These are phyloP conservation scores for Vimba vimba DNA, from an alignment of 2,113 vertebrate species.

Conservation along the genomic window DNA sequence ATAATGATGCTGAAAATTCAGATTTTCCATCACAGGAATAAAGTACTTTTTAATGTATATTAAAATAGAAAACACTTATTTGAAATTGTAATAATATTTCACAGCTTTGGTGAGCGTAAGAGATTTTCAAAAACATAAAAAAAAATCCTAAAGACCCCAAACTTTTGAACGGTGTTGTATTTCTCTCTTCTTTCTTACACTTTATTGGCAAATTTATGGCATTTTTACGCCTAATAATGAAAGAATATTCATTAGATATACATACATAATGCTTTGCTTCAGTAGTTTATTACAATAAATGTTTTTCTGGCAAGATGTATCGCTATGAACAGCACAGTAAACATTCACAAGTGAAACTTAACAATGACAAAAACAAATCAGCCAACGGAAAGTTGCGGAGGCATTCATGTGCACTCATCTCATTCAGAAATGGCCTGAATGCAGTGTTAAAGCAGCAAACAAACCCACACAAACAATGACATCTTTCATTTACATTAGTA, in stretches of 20 bases:
- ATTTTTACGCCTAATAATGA: background rate
- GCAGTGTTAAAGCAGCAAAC: background rate
- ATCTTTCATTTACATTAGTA: conserved; percentile 24
- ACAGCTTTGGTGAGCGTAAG: too few relatives aligned
- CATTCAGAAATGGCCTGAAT: background rate
- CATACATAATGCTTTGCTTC: background rate
- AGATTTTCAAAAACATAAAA: too few relatives aligned
- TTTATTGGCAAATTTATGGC: background rate
- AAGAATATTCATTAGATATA: background rate
- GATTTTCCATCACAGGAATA: too few relatives aligned
- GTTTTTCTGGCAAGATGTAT: background rate
- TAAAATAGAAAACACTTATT: too few relatives aligned
- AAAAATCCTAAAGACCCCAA: background rate
- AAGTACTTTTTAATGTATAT: too few relatives aligned
- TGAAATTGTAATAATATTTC: too few relatives aligned
- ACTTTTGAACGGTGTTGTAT: background rate
- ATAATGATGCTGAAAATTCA: too few relatives aligned
- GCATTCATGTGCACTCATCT: background rate
- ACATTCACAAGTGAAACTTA: background rate
- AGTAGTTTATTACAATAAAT: background rate
- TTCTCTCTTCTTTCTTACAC: background rate
- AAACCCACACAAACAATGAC: conserved; percentile 1
- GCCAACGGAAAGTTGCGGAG: background rate
- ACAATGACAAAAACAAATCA: background rate
- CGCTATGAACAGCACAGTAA: background rate